Percentiles rank a stretch among this genome's conserved stretches.
Evolutionary conservation across 1,140 invertebrate species (phyloP).

Genomic region (Wasmannia auropunctata): DNA sequence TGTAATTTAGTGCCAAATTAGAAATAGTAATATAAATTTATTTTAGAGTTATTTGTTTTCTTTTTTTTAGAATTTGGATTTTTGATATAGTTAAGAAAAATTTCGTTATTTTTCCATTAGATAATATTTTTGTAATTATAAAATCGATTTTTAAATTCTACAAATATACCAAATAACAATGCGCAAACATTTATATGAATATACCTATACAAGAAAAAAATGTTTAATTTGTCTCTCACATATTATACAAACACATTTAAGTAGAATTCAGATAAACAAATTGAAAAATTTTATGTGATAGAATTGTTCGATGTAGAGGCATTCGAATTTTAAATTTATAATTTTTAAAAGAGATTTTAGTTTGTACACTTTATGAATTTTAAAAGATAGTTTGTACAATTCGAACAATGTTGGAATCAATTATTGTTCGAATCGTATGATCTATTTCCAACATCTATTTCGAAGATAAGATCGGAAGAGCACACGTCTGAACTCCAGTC

Average conservation of each 20-base stretch:
- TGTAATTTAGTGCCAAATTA: slow-evolving; percentile 2
- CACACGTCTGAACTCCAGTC: too few species aligned
- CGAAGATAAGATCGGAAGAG: too few species aligned
- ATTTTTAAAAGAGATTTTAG: too few species aligned
- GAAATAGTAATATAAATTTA: neutral
- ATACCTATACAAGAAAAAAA: neutral
- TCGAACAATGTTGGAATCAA: too few species aligned
- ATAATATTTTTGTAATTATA: neutral
- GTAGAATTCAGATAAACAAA: neutral
- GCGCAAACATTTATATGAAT: neutral
- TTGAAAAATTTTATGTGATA: neutral
- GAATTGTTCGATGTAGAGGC: neutral
- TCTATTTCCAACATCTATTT: neutral
- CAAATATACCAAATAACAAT: neutral
- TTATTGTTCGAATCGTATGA: neutral
- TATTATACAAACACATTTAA: neutral
- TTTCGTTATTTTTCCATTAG: neutral
- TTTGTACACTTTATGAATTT: too few species aligned
- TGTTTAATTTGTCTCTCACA: neutral
- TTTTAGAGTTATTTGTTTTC: neutral
- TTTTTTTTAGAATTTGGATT: slow-evolving; percentile 1
- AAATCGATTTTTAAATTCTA: neutral
- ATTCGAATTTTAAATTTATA: neutral
- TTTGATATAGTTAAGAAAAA: neutral
- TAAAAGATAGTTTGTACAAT: neutral